Base-by-base conservation (phyloP, 2,888 invertebrate genomes). In the Drosophila anomelani region DNA sequence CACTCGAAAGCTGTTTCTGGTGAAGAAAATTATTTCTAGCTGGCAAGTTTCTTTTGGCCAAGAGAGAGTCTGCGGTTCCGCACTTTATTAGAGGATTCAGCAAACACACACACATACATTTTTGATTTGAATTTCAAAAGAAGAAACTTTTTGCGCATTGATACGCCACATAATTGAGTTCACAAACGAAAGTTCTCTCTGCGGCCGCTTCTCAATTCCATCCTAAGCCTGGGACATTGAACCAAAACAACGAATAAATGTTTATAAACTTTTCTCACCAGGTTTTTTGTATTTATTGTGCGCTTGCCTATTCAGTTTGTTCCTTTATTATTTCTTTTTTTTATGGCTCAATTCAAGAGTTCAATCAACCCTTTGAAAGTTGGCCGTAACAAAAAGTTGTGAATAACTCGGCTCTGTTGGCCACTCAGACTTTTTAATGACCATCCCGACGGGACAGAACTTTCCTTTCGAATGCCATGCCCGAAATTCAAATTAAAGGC, bases 1-100 rank as follows among this genome's bases (percentile, higher is more conserved):
- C 85, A 85, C 83, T 85, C 74, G 53, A 81, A 79, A 71, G 78
- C 83, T 60, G 74, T 72, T 80, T 63, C n/a, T n/a, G 51, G 8
- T 26, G 26, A 59, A 60, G 69, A 53, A 23, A 53, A 79, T 84
- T 84, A 75, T 84, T 79, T 66, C 76, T 68, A 69, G 75, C 80
- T 73, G 63, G 49, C 32, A 51, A 43, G 79, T 82, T 79, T 79
- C 72, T 60, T 68, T 76, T 81, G 84, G 81, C 80, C 76, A 15
- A 54, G 13, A 39, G 44, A 17, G 44, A 38, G 51, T 32, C 34
- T 46, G 66, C 15, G 39, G 63, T 32, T 26, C n/a, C 7, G 13
- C 26, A 59, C 34, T 64, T 60, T 51, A 51, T 60, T 38, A 43
- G 23, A 39, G 12, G 23, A 46, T 29, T 12, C 20, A 12, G 49